phyloP scores from a whole-genome alignment of 2,888 invertebrate genomes.

The Callimorpha dominula region DNA sequence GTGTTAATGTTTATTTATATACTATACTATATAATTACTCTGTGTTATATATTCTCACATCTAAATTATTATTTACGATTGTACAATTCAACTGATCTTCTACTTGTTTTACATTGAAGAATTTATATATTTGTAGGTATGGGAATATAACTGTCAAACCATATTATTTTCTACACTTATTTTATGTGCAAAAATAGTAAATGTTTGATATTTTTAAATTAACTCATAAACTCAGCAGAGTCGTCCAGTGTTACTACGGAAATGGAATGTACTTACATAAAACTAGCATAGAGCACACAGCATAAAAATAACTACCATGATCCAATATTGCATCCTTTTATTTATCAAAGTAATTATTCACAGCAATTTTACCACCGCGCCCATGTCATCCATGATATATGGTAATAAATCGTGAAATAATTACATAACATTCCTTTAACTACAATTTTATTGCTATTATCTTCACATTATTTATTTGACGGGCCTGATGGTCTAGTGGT shows the following conservation, averaged over 20 bases:
- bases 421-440: slow-evolving; percentile 30
- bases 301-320: slow-evolving; percentile 33
- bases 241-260: no score
- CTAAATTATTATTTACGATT: no score
- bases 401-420: slow-evolving; percentile 40
- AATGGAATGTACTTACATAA: no score
- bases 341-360: slow-evolving; percentile 42
- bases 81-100: no score
- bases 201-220: no score
- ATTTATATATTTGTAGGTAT: no score
- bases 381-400: slow-evolving; percentile 27
- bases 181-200: no score
- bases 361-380: slow-evolving; percentile 35
- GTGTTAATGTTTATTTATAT: slow-evolving; percentile 1
- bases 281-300: no score
- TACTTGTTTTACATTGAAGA: no score
- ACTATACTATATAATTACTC: background rate
- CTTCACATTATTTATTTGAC: background rate
- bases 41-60: no score
- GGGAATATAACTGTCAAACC: no score
- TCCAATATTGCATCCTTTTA: slow-evolving; percentile 26
- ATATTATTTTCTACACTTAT: background rate
- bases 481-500: background rate
- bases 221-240: no score
- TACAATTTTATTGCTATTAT: background rate